phyloP scores from a whole-genome alignment of 2,113 vertebrate genomes.

The Psittacula cyanocephala region DNA sequence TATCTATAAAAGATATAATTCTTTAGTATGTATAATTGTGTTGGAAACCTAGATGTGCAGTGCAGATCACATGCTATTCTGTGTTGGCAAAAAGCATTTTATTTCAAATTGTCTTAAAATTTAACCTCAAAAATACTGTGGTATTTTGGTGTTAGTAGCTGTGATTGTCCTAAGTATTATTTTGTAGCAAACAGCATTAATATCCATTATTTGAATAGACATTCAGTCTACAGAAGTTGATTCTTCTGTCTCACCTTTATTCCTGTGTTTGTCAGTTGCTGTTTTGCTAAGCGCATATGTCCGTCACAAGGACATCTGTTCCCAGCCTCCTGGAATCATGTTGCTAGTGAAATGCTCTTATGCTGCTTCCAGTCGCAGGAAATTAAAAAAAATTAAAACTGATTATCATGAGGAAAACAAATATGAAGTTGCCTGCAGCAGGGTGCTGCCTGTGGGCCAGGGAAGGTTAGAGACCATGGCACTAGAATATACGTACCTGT shows the following conservation, averaged over 20 bases:
- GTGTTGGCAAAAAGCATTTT: not conserved
- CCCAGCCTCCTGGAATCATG: not conserved
- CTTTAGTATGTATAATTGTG: not conserved
- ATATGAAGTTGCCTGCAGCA: not conserved
- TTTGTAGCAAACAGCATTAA: not conserved
- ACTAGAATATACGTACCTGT: constrained; percentile 30
- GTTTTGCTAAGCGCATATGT: not conserved
- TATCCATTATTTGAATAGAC: not conserved
- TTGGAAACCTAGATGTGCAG: not conserved
- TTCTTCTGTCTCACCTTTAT: not conserved
- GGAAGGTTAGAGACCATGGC: constrained; percentile 1
- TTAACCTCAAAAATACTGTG: not conserved
- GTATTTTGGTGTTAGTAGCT: not conserved
- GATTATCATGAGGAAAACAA: constrained; percentile 25
- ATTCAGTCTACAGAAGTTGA: not conserved
- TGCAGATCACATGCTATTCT: not conserved
- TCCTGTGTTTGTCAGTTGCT: not conserved
- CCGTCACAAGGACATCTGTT: not conserved
- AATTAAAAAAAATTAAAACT: constrained; percentile 46
- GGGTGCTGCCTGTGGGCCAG: not conserved
- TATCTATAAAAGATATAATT: not conserved
- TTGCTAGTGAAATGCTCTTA: not conserved
- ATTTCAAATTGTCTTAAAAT: not conserved
- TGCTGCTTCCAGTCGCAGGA: constrained; percentile 37
- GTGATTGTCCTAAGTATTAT: constrained; percentile 22